A percentile compares a stretch with the other conserved stretches of the same genome.
Evolutionary conservation across 2,113 vertebrate species (phyloP).

Genomic region (Pseudois nayaur): DNA sequence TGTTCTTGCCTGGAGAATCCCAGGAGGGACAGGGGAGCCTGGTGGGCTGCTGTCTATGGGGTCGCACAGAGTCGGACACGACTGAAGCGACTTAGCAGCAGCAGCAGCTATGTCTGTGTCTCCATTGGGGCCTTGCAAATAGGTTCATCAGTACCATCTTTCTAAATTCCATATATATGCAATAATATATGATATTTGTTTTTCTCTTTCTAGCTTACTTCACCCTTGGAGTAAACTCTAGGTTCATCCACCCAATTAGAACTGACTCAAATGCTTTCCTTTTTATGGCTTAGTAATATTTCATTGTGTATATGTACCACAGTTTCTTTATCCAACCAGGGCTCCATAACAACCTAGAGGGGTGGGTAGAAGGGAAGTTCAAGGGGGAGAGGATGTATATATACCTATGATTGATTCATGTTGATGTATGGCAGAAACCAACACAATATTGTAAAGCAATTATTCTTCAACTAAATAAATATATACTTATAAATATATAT

Average conservation of each 20-base stretch:
- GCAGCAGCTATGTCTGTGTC: background rate
- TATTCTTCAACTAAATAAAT: background rate
- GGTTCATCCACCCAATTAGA: background rate
- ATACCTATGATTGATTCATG: background rate
- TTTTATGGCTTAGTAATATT: background rate
- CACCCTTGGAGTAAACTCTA: background rate
- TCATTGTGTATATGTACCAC: background rate
- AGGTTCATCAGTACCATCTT: background rate
- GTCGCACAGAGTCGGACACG: too few species aligned
- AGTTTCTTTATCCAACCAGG: background rate
- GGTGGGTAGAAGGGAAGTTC: background rate
- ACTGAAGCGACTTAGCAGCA: too few species aligned
- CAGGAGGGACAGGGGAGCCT: too few species aligned
- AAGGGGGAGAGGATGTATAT: background rate
- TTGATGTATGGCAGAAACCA: background rate
- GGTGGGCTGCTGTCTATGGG: too few species aligned
- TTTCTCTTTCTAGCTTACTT: background rate
- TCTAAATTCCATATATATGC: background rate
- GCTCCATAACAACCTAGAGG: background rate
- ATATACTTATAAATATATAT: background rate
- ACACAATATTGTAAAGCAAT: background rate
- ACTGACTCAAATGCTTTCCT: background rate
- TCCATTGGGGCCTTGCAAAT: background rate
- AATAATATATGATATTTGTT: background rate
- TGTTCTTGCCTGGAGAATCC: too few species aligned